Percentiles rank a stretch among this genome's conserved stretches.
Evolutionary conservation across 2,113 vertebrate species (phyloP).

Genomic region (Theristicus caerulescens): DNA sequence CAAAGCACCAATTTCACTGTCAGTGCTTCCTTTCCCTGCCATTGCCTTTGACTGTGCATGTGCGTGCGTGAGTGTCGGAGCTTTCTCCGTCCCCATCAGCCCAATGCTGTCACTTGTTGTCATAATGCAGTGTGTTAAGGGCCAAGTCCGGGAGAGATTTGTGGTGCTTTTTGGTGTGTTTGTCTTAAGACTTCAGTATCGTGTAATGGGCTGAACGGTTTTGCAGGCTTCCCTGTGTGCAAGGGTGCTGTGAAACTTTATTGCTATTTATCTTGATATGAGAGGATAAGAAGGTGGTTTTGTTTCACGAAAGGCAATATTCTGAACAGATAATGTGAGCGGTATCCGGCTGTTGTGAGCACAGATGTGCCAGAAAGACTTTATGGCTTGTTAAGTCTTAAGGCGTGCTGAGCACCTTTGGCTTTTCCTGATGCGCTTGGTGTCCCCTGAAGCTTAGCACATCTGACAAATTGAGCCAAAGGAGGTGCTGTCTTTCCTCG

Average conservation of each 20-base stretch:
- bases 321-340: background rate
- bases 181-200: background rate
- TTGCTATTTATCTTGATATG: background rate
- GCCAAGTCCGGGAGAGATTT: background rate
- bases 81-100: background rate
- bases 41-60: background rate
- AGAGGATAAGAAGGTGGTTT: background rate
- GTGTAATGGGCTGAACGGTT: background rate
- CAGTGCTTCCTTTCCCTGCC: background rate
- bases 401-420: background rate
- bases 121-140: accelerated
- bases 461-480: background rate
- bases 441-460: background rate
- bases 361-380: background rate
- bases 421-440: background rate
- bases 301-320: background rate
- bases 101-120: background rate
- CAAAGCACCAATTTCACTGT: background rate
- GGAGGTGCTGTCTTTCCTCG: background rate
- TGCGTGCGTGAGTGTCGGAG: background rate
- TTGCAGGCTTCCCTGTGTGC: background rate
- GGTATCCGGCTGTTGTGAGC: background rate
- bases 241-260: background rate
- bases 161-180: background rate
- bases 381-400: background rate